These are phyloP conservation scores for Pantelozetes paolii DNA, from an alignment of 2,888 invertebrate species.

Conservation along the genomic window DNA sequence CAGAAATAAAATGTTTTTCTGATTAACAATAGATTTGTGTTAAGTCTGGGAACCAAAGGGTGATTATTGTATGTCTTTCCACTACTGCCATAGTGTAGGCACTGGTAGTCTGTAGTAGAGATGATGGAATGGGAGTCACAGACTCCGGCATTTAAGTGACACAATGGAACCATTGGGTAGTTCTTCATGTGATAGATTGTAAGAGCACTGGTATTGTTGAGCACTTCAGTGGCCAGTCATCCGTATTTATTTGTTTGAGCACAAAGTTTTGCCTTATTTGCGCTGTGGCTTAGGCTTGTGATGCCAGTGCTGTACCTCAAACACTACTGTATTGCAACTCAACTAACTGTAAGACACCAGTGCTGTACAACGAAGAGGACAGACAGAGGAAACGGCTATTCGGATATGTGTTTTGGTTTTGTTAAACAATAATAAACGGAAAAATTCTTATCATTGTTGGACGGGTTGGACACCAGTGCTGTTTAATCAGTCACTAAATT, in stretches of 20 bases:
- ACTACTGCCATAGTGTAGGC: too few relatives aligned
- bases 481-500: conserved; percentile 31
- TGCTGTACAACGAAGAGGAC: neutral
- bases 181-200: neutral
- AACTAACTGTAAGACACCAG: neutral
- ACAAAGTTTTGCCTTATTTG: conserved; percentile 28
- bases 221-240: conserved; percentile 9
- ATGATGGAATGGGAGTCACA: conserved; percentile 24
- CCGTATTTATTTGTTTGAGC: conserved; percentile 29
- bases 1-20: neutral
- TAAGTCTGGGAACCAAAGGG: conserved; percentile 26
- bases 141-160: conserved; percentile 8
- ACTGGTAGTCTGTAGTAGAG: neutral
- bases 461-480: neutral
- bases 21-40: conserved; percentile 14
- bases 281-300: conserved; percentile 1
- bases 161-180: conserved; percentile 10
- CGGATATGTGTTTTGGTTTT: conserved; percentile 12
- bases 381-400: conserved; percentile 11
- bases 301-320: neutral
- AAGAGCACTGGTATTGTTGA: conserved; percentile 3
- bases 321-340: neutral
- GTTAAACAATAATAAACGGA: neutral
- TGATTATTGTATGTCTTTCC: conserved; percentile 4
- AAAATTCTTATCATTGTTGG: conserved; percentile 6